phyloP scores from a whole-genome alignment of 2,113 vertebrate genomes.

The Indicator indicator region DNA sequence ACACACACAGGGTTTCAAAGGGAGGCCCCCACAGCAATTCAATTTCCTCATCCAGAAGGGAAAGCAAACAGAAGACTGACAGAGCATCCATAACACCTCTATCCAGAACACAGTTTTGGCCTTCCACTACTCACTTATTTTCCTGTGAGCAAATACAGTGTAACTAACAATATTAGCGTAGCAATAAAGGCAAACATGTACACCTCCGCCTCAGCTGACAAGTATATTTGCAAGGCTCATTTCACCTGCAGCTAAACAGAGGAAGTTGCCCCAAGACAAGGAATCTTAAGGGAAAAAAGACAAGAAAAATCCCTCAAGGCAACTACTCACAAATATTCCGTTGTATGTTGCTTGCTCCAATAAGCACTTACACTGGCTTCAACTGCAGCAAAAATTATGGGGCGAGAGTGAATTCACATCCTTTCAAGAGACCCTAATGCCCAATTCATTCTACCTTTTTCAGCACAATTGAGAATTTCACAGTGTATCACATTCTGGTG shows the following conservation, averaged over 20 bases:
- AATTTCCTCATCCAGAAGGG: neutral
- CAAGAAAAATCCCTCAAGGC: neutral
- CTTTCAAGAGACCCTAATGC: neutral
- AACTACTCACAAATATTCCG: neutral
- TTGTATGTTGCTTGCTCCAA: neutral
- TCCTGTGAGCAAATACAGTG: neutral
- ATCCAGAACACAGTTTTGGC: neutral
- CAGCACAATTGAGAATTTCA: neutral
- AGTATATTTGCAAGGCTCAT: conserved; percentile 3
- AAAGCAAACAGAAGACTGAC: neutral
- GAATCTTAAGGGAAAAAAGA: neutral
- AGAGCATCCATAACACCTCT: neutral
- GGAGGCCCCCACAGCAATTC: neutral
- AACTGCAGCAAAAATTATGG: neutral
- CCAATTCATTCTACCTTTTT: conserved; percentile 3
- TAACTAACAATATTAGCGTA: neutral
- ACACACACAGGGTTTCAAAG: neutral
- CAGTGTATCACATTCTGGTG: neutral
- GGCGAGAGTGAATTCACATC: neutral
- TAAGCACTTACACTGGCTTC: conserved; percentile 2
- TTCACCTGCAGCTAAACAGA: conserved; percentile 24
- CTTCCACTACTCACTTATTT: neutral
- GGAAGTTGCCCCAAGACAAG: neutral
- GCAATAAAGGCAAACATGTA: neutral
- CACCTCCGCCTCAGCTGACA: neutral